phyloP scores from a whole-genome alignment of 2,797 vertebrate genomes.

The Mastacembelus armatus region DNA sequence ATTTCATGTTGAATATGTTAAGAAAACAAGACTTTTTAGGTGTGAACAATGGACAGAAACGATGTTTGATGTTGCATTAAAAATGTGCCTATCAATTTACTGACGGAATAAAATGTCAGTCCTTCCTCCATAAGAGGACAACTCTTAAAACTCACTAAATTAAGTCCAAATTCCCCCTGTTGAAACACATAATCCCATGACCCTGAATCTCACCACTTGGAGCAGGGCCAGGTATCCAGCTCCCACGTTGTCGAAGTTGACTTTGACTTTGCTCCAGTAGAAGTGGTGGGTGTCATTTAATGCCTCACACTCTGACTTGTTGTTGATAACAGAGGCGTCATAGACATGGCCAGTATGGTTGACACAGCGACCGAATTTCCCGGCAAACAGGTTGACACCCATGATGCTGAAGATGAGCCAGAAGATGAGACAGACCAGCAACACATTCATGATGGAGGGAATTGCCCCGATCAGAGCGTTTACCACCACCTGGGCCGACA shows the following conservation, averaged over 20 bases:
- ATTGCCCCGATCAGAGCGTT: slow-evolving; percentile 97
- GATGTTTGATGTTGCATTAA: no score
- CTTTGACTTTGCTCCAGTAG: slow-evolving; percentile 97
- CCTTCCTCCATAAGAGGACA: no score
- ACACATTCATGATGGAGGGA: slow-evolving; percentile 98
- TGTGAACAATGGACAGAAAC: no score
- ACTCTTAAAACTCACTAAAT: no score
- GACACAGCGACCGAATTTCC: slow-evolving; percentile 95
- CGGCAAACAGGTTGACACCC: slow-evolving; percentile 98
- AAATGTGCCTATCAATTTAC: no score
- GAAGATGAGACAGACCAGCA: slow-evolving; percentile 98
- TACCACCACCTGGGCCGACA: slow-evolving; percentile 90
- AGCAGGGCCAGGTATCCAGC: slow-evolving; percentile 96
- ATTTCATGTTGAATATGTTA: no score
- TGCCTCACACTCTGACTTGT: slow-evolving; percentile 89
- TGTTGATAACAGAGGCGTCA: slow-evolving; percentile 87
- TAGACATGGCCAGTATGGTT: slow-evolving; percentile 89
- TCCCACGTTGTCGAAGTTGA: slow-evolving; percentile 98
- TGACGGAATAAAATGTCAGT: no score
- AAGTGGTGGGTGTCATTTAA: slow-evolving; percentile 85
- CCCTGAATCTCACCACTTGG: slow-evolving; percentile 90
- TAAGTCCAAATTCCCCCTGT: no score
- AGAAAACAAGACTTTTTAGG: no score
- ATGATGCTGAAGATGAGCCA: slow-evolving; percentile 99
- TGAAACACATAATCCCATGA: no score